Conservation (phyloP, 2,797 vertebrate genomes). For the Balearica regulorum region DNA sequence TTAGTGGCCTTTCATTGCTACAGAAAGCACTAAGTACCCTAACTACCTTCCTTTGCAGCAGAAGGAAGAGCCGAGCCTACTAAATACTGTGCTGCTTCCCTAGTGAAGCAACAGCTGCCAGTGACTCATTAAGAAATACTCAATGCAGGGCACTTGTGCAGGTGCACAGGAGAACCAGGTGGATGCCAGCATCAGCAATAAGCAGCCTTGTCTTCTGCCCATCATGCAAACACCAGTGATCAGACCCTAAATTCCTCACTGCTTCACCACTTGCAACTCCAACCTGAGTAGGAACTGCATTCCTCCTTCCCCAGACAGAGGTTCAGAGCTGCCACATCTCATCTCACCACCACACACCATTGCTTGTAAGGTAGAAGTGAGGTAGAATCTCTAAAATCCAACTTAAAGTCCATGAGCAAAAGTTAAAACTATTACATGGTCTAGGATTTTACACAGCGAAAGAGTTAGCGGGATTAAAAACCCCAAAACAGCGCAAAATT, state of each 20-base stretch:
- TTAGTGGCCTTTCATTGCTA: not conserved
- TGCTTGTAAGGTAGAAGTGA: not conserved
- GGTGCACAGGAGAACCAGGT: not conserved
- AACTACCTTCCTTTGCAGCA: not conserved
- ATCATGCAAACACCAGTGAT: not conserved
- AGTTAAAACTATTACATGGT: not conserved
- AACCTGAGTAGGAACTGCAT: not conserved
- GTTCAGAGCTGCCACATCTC: not conserved
- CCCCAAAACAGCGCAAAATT: not conserved
- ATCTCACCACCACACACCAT: not conserved
- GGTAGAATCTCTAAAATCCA: not conserved
- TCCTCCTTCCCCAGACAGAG: not conserved
- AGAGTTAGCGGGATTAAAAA: not conserved
- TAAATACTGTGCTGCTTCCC: not conserved
- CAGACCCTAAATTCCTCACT: not conserved
- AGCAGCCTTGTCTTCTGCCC: not conserved
- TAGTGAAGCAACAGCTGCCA: not conserved
- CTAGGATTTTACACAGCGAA: not conserved
- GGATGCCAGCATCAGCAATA: not conserved
- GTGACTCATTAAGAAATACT: not conserved
- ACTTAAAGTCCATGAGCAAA: not conserved
- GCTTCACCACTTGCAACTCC: not conserved
- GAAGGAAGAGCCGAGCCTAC: not conserved
- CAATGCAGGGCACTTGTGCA: not conserved
- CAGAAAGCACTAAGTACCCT: not conserved